Base-by-base conservation (phyloP, 2,797 vertebrate genomes). In the Sphenopsis melanotis region DNA sequence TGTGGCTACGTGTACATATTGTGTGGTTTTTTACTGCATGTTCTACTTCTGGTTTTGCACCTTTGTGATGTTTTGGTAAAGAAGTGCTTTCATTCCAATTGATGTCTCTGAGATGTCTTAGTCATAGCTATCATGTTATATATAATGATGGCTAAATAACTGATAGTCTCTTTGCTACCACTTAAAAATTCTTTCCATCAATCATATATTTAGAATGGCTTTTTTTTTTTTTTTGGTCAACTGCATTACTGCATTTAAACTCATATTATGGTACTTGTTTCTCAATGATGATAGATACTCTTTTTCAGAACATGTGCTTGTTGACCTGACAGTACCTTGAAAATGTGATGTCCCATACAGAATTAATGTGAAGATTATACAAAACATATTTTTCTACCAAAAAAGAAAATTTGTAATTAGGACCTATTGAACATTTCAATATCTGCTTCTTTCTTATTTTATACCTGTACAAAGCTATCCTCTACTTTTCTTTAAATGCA, bases 401-500 rank as follows among this genome's bases (percentile, higher is more conserved):
- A 42, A 41, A 49, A 29, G 15, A 56, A 14, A 26, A 21, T 23
- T 85, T 65, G 29, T 65, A 60, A 57, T 17, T 29, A 69, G 21
- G 2, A 27, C 3, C 8, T 83, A 66, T 41, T 85, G 82, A 90
- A 78, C 36, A 71, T 52, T 72, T 90, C 66, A 95, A 83, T 89
- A 87, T 16, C 26, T 76, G 7, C 22, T 93, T 76, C 82, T 90
- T 92, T 11, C 17, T 83, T 82, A 52, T 70, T 72, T 10, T 76
- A 49, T 79, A 68, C 12, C 42, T 44, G 24, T 46, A 21, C 15
- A 95, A 91, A 91, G 7, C 63, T 87, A 83, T 87, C 21, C 9
- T 37, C 32, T 82, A 71, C 52, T 95, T 96, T 92, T 39, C 64
- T 89, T 91, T 92, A 90, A 39, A 91, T n/a, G 4, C 14, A 87